Evolutionary conservation across 2,797 vertebrate species (phyloP).

Genomic region (Denticeps clupeoides): DNA sequence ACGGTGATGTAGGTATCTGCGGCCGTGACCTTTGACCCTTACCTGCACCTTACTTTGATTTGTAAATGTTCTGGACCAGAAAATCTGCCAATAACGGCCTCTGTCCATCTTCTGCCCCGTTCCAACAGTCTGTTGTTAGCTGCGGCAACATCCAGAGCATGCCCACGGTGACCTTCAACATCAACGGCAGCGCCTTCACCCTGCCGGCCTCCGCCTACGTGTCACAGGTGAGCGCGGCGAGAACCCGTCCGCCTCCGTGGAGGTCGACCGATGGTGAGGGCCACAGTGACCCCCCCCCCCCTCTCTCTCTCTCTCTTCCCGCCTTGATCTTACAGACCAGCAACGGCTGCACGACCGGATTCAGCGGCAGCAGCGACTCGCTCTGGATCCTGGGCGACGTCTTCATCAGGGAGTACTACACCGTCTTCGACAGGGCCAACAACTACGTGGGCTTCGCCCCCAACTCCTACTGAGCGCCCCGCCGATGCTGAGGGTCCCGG

Average conservation of each 20-base stretch:
- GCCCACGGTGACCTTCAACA: constrained; percentile 43
- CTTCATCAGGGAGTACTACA: constrained; percentile 51
- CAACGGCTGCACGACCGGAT: constrained; percentile 36
- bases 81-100: neutral
- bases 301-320: neutral
- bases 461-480: no score
- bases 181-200: constrained; percentile 37
- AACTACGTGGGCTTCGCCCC: constrained; percentile 35
- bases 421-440: constrained; percentile 30
- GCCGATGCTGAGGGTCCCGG: no score
- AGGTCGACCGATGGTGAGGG: neutral
- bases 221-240: constrained; percentile 30
- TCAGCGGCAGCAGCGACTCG: constrained; percentile 24
- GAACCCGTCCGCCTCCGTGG: neutral
- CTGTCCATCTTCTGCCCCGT: constrained; percentile 5
- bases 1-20: constrained; percentile 11
- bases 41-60: neutral
- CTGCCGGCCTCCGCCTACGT: constrained; percentile 40
- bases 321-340: constrained; percentile 20
- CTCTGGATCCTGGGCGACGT: constrained; percentile 56
- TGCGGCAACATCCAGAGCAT: constrained; percentile 38
- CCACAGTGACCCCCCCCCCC: neutral
- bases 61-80: neutral
- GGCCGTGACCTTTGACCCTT: no score
- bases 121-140: constrained; percentile 35